These are phyloP conservation scores for Semicossyphus pulcher DNA, from an alignment of 2,113 vertebrate species.

Conservation along the genomic window DNA sequence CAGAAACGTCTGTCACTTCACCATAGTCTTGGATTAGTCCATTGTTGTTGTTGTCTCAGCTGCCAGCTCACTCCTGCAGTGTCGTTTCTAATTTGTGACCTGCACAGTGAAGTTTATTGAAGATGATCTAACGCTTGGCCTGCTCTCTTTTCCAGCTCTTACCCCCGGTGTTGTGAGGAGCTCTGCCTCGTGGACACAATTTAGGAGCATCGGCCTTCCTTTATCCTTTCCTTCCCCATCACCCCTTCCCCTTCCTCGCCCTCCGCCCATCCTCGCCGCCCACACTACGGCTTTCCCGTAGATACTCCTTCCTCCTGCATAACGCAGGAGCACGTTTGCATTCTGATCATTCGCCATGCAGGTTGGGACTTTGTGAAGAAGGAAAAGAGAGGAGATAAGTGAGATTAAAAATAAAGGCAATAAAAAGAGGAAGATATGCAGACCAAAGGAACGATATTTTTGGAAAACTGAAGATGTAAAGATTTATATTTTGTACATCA, in stretches of 20 bases:
- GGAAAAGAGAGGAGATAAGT: conserved; percentile 17
- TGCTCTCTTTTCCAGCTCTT: conserved; percentile 70
- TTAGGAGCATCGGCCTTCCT: conserved; percentile 51
- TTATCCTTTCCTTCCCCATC: conserved; percentile 47
- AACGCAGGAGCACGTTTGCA: conserved; percentile 43
- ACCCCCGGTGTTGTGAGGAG: conserved; percentile 69
- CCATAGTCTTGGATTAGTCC: background rate
- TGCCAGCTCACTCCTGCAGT: conserved; percentile 47
- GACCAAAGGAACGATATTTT: conserved; percentile 71
- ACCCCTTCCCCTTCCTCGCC: conserved; percentile 57
- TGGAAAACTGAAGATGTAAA: conserved; percentile 65
- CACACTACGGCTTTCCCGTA: conserved; percentile 41
- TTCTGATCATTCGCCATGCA: conserved; percentile 49
- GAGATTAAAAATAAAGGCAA: conserved; percentile 45
- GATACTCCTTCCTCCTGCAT: conserved; percentile 43
- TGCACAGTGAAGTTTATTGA: conserved; percentile 25
- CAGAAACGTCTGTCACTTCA: conserved; percentile 3
- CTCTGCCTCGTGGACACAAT: conserved; percentile 49
- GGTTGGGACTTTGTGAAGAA: conserved; percentile 42
- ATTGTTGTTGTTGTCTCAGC: conserved; percentile 22
- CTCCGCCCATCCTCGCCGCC: conserved; percentile 49
- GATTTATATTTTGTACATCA: conserved; percentile 72
- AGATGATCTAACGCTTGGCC: conserved; percentile 44
- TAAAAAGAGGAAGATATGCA: conserved; percentile 52
- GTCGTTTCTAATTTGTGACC: conserved; percentile 27